Base-by-base conservation (phyloP, 2,797 vertebrate species). In the Danio tinwini region DNA sequence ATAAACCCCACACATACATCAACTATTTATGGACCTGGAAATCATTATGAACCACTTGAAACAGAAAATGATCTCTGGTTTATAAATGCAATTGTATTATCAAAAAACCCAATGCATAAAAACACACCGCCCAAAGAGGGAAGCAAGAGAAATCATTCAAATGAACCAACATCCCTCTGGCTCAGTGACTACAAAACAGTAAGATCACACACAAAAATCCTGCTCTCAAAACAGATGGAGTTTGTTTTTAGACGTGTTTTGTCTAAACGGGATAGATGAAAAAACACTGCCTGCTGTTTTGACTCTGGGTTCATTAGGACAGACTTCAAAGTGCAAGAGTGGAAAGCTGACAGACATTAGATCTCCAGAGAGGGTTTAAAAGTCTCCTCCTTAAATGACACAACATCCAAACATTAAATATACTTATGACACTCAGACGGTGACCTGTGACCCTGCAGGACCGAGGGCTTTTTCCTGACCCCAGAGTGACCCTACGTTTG, bases 391-490 rank as follows among this genome's bases (percentile, higher is more conserved):
- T 78, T 68, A 47, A 19, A 8, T 82, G 68, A 82, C 62, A 65
- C 44, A 56, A 58, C 68, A 39, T 69, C 63, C 40, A 69, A 78
- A 78, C 69, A 59, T 39, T 12, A 13, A 9, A 7, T 16, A n/a
- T 59, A 62, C 12, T n/a, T 65, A 10, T 10, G 52, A 13, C 7
- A 52, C 39, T 50, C 14, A 61, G 3, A 67, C 14, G 0, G 0
- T 40, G 47, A 74, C 70, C 47, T 74, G 42, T 74, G 81, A 74
- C 81, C 53, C 37, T 16, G 1, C 7, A 29, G 62, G 45, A 56
- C 44, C 39, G 52, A 73, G 63, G 75, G 39, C 55, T 74, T 74
- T 78, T 49, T 39, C 63, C 70, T 82, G 63, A 78, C 81, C 81
- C 7, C 3, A 61, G 21, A 19, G 19, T 61, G 62, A 78, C 56